These are phyloP conservation scores for Sussaba pulchella DNA, from an alignment of 2,888 invertebrate genomes.

Conservation along the genomic window DNA sequence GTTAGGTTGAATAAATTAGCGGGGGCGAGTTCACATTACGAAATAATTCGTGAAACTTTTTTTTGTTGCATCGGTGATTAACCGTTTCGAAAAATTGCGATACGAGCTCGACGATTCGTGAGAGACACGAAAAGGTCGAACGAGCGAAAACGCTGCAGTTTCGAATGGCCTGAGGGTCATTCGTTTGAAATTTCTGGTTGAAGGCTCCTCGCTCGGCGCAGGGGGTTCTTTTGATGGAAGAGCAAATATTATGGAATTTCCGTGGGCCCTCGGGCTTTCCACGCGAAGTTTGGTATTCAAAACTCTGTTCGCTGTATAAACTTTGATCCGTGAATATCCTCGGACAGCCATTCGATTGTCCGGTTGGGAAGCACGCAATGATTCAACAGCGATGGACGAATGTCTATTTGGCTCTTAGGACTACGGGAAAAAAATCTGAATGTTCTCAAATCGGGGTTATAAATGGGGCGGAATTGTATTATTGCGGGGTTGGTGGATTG, in stretches of 20 bases:
- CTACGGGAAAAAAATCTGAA: no score
- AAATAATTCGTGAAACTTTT: constrained; percentile 44
- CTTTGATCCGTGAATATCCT: background rate
- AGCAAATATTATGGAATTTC: constrained; percentile 9
- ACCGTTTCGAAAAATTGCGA: background rate
- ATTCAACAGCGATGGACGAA: background rate
- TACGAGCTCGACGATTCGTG: background rate
- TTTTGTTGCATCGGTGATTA: background rate
- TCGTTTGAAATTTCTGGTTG: constrained; percentile 55
- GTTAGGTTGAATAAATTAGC: background rate
- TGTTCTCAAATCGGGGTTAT: no score
- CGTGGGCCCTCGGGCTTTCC: background rate
- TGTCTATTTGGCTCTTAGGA: background rate
- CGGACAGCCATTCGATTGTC: background rate
- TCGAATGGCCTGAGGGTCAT: constrained; percentile 44
- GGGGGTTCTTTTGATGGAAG: constrained; percentile 45
- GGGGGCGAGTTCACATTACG: constrained; percentile 11
- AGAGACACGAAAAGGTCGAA: constrained; percentile 15
- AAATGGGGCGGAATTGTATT: no score
- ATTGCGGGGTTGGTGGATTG: no score
- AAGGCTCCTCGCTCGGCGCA: constrained; percentile 12
- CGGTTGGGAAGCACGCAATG: background rate
- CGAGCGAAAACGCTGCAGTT: constrained; percentile 42
- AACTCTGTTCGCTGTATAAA: background rate
- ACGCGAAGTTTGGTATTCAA: background rate